A percentile compares a stretch with the other conserved stretches of the same genome.
Conservation (phyloP, 1,140 invertebrate species). For the Pseudomyrmex sp. region DNA sequence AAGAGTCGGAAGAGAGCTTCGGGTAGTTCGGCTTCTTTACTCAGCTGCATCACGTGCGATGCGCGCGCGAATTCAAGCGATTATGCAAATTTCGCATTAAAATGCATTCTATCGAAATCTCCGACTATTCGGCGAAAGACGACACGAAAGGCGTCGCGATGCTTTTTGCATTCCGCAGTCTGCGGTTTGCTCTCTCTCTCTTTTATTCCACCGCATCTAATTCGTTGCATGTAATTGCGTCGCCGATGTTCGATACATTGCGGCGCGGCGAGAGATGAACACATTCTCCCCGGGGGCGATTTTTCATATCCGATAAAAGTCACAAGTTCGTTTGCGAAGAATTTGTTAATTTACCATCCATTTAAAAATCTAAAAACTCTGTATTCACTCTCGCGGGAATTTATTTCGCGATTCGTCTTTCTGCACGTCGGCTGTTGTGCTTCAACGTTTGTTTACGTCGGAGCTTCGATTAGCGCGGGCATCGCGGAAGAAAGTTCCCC, state of each 20-base stretch:
- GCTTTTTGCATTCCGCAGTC: conserved; percentile 29
- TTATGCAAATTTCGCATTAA: conserved; percentile 60
- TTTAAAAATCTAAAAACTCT: too few species aligned
- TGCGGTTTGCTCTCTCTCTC: conserved; percentile 10
- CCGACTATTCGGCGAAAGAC: conserved; percentile 49
- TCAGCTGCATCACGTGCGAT: conserved; percentile 56
- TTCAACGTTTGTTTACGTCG: conserved; percentile 32
- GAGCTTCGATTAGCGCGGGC: conserved; percentile 20
- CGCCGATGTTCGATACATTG: neutral
- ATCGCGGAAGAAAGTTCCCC: conserved; percentile 24
- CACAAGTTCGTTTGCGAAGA: too few species aligned
- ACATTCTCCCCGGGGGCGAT: too few species aligned
- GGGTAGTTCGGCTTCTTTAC: conserved; percentile 41
- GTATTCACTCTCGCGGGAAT: neutral
- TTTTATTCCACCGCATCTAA: neutral
- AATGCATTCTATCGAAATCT: conserved; percentile 61
- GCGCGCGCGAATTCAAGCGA: conserved; percentile 53
- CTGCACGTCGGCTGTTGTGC: neutral
- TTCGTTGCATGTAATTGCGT: conserved; percentile 27
- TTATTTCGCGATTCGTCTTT: conserved; percentile 2
- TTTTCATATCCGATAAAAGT: too few species aligned
- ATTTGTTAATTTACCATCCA: too few species aligned
- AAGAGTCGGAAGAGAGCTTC: conserved; percentile 23
- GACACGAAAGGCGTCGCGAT: conserved; percentile 39
- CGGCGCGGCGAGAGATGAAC: too few species aligned